Conservation (phyloP, 2,797 vertebrate genomes). For the Ctenopoma kingsleyae region DNA sequence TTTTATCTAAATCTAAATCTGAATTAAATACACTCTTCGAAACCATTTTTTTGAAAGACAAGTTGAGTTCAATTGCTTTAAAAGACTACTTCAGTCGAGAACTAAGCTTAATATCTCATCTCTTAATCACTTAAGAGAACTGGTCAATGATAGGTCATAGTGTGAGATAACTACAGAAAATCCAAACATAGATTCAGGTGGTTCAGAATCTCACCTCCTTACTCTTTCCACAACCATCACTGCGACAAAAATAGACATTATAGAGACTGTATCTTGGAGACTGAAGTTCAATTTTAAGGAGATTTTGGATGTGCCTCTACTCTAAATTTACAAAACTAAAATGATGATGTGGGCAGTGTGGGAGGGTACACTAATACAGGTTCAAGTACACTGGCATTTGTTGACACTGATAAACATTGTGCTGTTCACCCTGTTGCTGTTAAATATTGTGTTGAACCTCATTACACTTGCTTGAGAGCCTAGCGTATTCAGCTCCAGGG, state of each 20-base stretch:
- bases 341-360: slow-evolving; percentile 42
- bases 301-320: slow-evolving; percentile 45
- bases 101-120: not conserved
- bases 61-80: not conserved
- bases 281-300: slow-evolving; percentile 62
- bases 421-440: slow-evolving; percentile 36
- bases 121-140: not conserved
- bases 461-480: slow-evolving; percentile 52
- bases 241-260: slow-evolving; percentile 22
- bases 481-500: slow-evolving; percentile 43
- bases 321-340: slow-evolving; percentile 43
- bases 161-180: slow-evolving; percentile 2
- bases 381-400: slow-evolving; percentile 43
- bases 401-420: slow-evolving; percentile 38
- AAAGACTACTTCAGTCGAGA: not conserved
- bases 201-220: slow-evolving; percentile 9
- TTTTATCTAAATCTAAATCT: too few relatives aligned
- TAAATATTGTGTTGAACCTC: slow-evolving; percentile 46
- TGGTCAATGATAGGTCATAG: not conserved
- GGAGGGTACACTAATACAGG: slow-evolving; percentile 24
- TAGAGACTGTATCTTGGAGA: slow-evolving; percentile 24
- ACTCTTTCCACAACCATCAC: slow-evolving; percentile 15
- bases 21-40: too few relatives aligned
- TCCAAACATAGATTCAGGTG: slow-evolving; percentile 14
- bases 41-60: too few relatives aligned